Conservation (phyloP, 2,888 invertebrate genomes). For the Andrena hattorfiana region DNA sequence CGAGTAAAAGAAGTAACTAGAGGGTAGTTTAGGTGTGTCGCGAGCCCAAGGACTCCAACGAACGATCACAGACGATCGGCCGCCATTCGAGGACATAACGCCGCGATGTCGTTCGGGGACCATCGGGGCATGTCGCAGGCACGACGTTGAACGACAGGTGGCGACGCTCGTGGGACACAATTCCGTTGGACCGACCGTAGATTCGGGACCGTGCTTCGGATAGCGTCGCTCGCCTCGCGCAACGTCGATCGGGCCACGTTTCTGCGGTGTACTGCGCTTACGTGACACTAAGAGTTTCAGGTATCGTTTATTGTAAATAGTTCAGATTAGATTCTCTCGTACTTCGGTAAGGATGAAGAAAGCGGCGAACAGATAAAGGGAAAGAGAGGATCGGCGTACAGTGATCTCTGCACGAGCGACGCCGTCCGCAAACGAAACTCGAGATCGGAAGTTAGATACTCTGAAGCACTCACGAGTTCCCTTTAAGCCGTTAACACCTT, state of each 20-base stretch:
- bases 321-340: conserved; percentile 74
- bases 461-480: conserved; percentile 16
- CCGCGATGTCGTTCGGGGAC: background rate
- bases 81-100: background rate
- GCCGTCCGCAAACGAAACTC: conserved; percentile 49
- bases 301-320: conserved; percentile 80
- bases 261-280: conserved; percentile 63
- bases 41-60: conserved; percentile 3
- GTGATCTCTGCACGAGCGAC: conserved; percentile 49
- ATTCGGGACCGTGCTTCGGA: conserved; percentile 8
- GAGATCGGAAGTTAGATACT: conserved; percentile 5
- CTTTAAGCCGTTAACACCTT: background rate
- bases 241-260: conserved; percentile 23
- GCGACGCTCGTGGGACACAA: background rate
- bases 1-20: conserved; percentile 64
- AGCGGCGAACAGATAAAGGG: background rate
- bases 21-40: conserved; percentile 71
- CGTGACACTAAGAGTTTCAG: conserved; percentile 73
- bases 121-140: background rate
- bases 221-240: conserved; percentile 10
- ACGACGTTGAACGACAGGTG: background rate
- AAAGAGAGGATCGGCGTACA: conserved; percentile 50
- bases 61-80: background rate
- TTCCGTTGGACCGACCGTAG: conserved; percentile 16
- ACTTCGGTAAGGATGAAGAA: conserved; percentile 28